Conservation (phyloP, 30 jellyfish, hydroid and myxozoan species). For the Phacellophora camtschatica region DNA sequence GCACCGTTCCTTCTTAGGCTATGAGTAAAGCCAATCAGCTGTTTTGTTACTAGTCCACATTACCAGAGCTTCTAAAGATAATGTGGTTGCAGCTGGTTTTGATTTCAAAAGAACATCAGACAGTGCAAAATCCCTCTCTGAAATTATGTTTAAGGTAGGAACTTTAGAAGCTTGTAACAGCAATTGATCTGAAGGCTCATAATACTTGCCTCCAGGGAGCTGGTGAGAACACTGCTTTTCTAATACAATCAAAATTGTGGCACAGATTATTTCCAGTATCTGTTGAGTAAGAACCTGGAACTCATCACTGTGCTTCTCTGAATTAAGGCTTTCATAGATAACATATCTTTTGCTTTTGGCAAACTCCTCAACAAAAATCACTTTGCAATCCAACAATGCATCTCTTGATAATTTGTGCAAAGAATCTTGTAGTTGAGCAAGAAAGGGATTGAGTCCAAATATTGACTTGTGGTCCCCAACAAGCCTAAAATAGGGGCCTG, state of each 20-base stretch:
- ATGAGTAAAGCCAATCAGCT: not conserved
- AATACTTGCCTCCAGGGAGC: not conserved
- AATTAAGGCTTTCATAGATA: not conserved
- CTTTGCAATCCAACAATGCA: not conserved
- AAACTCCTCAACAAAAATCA: not conserved
- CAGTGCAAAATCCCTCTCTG: constrained; percentile 25
- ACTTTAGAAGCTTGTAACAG: not conserved
- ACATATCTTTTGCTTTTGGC: not conserved
- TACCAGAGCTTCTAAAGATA: not conserved
- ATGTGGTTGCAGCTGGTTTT: not conserved
- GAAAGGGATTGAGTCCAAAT: not conserved
- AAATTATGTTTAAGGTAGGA: not conserved
- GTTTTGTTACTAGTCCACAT: constrained; percentile 20
- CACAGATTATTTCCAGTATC: not conserved
- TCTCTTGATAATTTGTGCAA: not conserved
- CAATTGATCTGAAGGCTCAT: not conserved
- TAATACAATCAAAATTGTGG: not conserved
- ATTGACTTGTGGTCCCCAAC: constrained; percentile 2
- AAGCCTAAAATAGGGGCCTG: constrained; percentile 10
- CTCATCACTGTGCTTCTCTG: not conserved
- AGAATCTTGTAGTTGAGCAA: not conserved
- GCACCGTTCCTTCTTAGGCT: not conserved
- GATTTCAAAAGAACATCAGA: not conserved
- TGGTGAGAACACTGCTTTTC: not conserved
- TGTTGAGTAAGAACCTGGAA: not conserved